A percentile compares a stretch with the other conserved stretches of the same genome.
phyloP scores from a whole-genome alignment of 2,113 vertebrate species.

The Heterocephalus glaber region DNA sequence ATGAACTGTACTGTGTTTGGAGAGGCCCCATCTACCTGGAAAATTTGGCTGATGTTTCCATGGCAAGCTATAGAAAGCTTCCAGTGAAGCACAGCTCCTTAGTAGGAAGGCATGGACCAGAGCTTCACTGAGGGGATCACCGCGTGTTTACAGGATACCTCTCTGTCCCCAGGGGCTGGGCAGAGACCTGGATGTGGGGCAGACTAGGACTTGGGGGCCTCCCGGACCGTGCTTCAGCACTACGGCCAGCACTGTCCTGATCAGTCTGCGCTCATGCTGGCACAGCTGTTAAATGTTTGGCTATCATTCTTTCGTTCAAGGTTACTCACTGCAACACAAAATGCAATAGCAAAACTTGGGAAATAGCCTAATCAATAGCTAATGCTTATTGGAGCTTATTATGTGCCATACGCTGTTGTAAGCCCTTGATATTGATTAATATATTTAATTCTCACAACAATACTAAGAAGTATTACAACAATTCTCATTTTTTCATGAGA shows the following conservation, averaged over 20 bases:
- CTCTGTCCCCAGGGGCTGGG: background rate
- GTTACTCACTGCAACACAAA: background rate
- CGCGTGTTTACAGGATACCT: background rate
- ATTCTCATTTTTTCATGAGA: background rate
- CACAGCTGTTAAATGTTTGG: background rate
- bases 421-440: background rate
- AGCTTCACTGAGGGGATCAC: background rate
- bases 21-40: background rate
- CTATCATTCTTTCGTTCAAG: background rate
- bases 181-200: background rate
- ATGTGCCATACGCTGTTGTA: background rate
- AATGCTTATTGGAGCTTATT: background rate
- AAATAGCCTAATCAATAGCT: conserved; percentile 15
- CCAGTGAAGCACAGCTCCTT: background rate
- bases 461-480: background rate
- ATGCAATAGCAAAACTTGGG: background rate
- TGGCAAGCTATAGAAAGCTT: background rate
- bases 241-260: background rate
- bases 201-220: background rate
- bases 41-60: conserved; percentile 6
- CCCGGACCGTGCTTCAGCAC: background rate
- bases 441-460: background rate
- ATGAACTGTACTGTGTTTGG: conserved; percentile 1
- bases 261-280: background rate
- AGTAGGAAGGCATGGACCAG: background rate